Evolutionary conservation across 2,888 invertebrate genomes (phyloP), one percentile per base, ranked within the genome.

Genomic region (Campopleginae sp.): DNA sequence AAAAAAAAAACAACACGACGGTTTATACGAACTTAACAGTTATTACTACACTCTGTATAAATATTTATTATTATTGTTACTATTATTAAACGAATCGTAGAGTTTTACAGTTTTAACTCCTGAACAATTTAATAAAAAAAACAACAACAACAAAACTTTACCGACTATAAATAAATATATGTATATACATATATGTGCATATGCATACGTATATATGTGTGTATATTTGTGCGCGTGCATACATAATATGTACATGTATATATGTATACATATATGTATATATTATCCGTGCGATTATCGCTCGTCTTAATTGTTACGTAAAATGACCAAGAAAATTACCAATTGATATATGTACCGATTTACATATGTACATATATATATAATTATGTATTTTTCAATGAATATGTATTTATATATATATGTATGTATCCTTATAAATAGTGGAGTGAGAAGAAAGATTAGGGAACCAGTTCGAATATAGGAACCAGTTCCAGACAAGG

Each of bases 291-390:
- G 77, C 82, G 84, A 44, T 74, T 79, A 78, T 87, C 71, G 85
- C 81, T 44, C 85, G 87, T 90, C 82, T 92, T 80, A 92, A 92
- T 91, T 92, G 90, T 92, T 92, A 92, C 89, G 87, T 92, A 92
- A 93, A 93, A 92, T 91, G 93, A 93, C 93, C 93, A 93, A 93
- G 88, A 89, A 89, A 89, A 89, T 88, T 88, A 91, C 85, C 87
- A 87, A 89, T 86, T 90, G 87, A 89, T 79, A 86, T 88, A 89
- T 82, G 86, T 82, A 77, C 74, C 82, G 87, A 89, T 87, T 82
- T 90, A 89, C 88, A 86, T 86, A 88, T 83, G 31, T 38, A 33
- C 54, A 74, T 19, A 48, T 68, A 68, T 44, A 68, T 68, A 44
- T 68, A 46, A 44, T 2, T 42, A 42, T 42, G 42, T 48, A 68